A percentile compares a stretch with the other conserved stretches of the same genome.
Evolutionary conservation across 2,113 vertebrate genomes (phyloP).

Genomic region (Fregetta grallaria): DNA sequence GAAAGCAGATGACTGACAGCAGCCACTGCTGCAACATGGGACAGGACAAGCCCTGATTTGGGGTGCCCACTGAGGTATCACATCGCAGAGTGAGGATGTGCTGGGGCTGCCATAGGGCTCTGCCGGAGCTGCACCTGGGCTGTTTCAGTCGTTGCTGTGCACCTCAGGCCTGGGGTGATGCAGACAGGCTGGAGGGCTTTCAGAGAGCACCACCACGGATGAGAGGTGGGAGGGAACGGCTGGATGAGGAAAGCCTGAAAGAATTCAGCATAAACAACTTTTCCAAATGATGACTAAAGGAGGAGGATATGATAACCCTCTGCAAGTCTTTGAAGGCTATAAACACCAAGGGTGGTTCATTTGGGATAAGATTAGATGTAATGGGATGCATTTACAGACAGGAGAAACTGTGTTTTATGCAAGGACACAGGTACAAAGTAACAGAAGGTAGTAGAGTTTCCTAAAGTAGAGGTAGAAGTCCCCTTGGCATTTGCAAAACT

Average conservation of each 20-base stretch:
- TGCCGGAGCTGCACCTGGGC: neutral
- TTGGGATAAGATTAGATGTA: neutral
- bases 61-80: neutral
- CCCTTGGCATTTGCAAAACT: neutral
- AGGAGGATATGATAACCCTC: constrained; percentile 40
- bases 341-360: constrained; percentile 3
- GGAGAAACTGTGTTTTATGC: neutral
- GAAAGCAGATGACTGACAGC: neutral
- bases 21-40: neutral
- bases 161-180: neutral
- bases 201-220: neutral
- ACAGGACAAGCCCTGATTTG: neutral
- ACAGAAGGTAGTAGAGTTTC: neutral
- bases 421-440: neutral
- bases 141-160: neutral
- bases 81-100: rapidly evolving
- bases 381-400: neutral
- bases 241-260: constrained; percentile 33
- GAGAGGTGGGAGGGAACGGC: neutral
- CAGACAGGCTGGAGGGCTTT: neutral
- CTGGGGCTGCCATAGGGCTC: neutral
- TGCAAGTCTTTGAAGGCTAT: constrained; percentile 34
- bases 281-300: constrained; percentile 36
- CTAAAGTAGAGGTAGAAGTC: neutral
- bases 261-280: constrained; percentile 19